phyloP scores from a whole-genome alignment of 2,113 vertebrate genomes.

The Chaetodon trifascialis region DNA sequence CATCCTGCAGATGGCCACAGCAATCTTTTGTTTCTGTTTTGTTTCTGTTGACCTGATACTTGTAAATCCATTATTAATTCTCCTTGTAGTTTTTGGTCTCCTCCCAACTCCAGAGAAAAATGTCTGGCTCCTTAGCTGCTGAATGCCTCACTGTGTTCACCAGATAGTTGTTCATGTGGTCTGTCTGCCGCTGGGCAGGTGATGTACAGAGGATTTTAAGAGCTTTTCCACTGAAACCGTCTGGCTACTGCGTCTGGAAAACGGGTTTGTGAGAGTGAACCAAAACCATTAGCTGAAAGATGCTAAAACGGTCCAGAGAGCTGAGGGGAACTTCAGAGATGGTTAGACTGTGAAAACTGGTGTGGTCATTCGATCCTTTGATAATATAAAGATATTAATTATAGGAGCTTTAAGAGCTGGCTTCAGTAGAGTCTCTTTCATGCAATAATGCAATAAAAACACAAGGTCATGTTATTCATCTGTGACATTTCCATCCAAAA shows the following conservation, averaged over 20 bases:
- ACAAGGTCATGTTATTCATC: not conserved
- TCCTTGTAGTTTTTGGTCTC: not conserved
- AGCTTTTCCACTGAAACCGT: not conserved
- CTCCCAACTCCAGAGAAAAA: not conserved
- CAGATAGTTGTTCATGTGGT: too few species aligned
- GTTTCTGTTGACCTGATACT: too few species aligned
- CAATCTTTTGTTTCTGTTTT: too few species aligned
- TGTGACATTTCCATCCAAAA: not conserved
- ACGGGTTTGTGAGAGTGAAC: not conserved
- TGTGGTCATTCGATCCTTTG: not conserved
- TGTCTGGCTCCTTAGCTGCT: not conserved
- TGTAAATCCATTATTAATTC: not conserved
- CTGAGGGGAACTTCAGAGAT: not conserved
- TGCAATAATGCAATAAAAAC: too few species aligned
- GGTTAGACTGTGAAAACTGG: too few species aligned
- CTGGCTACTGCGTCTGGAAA: not conserved
- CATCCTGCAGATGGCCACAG: too few species aligned
- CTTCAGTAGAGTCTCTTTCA: not conserved
- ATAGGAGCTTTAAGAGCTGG: not conserved
- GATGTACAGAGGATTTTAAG: not conserved
- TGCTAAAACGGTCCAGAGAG: not conserved
- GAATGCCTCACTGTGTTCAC: too few species aligned
- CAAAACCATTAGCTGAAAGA: not conserved
- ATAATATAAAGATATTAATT: not conserved
- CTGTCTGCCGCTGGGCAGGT: too few species aligned